Evolutionary conservation across 2,113 vertebrate species (phyloP), one percentile per base, ranked within the genome.

Genomic region (Calyptommatus sinebrachiatus): DNA sequence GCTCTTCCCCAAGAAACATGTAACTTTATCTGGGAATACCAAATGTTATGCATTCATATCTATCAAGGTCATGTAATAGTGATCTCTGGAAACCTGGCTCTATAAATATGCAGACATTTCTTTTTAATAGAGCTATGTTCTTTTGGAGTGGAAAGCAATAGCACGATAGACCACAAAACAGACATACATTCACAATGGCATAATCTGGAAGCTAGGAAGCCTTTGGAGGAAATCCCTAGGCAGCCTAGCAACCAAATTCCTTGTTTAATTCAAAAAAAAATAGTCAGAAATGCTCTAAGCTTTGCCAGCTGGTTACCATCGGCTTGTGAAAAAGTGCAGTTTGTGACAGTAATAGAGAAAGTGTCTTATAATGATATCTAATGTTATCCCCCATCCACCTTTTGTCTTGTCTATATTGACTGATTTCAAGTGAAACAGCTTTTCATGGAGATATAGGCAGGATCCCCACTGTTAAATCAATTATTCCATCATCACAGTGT

Each of bases 131-230:
- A 2, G 35, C 22, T 29, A 79, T 71, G 50, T 73, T 46, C 20
- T 57, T 22, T 29, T 72, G 41, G 1, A 35, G 0, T 0, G 2
- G 6, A 68, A 41, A 41, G 62, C 66, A 77, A 4, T 0, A 11
- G 1, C 0, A 24, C 5, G 35, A 41, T 0, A 8, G 20, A 12
- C 20, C 28, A 71, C 31, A 12, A 61, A 35, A 28, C 61, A 20
- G 60, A 57, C 53, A 74, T 41, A 57, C 24, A 71, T 22, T 8
- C 16, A 71, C 8, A 62, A 46, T 22, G 31, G 7, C 29, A 61
- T 35, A 8, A 70, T 75, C 14, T 63, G 41, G 31, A 71, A 79
- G 28, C 26, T 53, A 71, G 31, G 26, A 35, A 74, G 61, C 24
- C 31, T 7, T 28, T 61, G 29, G 31, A 71, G 16, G 50, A 78